A percentile compares a stretch with the other conserved stretches of the same genome.
phyloP scores from a whole-genome alignment of 2,113 vertebrate genomes.

The Perognathus longimembris region DNA sequence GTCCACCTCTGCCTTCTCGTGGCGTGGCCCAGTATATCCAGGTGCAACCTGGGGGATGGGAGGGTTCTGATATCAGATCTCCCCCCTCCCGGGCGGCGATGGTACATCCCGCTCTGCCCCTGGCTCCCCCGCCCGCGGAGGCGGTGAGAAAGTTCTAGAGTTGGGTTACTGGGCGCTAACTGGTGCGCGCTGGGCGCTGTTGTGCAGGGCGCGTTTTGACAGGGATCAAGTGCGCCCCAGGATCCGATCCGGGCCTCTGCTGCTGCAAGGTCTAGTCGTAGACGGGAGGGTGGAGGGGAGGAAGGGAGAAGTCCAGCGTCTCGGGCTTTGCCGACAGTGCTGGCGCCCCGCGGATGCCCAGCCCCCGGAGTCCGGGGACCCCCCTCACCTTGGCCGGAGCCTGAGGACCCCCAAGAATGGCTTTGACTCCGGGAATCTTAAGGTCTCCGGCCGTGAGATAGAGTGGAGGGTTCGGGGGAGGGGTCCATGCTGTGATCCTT shows the following conservation, averaged over 20 bases:
- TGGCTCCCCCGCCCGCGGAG: conserved; percentile 47
- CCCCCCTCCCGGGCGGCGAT: conserved; percentile 21
- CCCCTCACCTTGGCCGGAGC: background rate
- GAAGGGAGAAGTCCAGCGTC: too few species aligned
- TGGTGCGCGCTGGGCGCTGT: background rate
- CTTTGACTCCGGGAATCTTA: background rate
- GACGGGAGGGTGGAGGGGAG: too few species aligned
- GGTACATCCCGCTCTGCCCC: conserved; percentile 55
- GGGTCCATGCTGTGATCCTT: background rate
- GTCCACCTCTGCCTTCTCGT: rapidly evolving
- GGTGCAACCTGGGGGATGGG: too few species aligned
- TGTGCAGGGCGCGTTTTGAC: background rate
- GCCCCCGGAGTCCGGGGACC: background rate
- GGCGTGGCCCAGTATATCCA: too few species aligned
- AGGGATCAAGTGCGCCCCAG: too few species aligned
- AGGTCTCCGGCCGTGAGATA: background rate
- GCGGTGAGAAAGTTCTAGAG: conserved; percentile 72
- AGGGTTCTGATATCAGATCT: rapidly evolving
- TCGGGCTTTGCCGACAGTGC: background rate
- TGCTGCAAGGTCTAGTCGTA: too few species aligned
- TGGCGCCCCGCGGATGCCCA: background rate
- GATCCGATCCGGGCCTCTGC: too few species aligned
- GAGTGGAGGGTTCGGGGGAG: too few species aligned
- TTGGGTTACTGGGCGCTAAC: conserved; percentile 63
- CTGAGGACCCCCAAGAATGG: background rate